phyloP scores from a whole-genome alignment of 2,797 vertebrate species.

The Tenualosa thibaudeaui region DNA sequence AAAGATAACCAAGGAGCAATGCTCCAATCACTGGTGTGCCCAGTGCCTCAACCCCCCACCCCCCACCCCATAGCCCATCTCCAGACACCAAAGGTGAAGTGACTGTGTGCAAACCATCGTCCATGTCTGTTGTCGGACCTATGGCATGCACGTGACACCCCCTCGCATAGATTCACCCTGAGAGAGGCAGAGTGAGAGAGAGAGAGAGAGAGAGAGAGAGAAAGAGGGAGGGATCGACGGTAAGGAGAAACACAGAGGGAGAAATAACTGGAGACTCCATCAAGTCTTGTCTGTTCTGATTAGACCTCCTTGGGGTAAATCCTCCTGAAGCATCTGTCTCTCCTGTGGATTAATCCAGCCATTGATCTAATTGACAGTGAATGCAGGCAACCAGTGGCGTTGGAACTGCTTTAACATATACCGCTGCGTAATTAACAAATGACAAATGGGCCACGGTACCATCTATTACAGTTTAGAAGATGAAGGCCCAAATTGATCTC shows the following conservation, averaged over 20 bases:
- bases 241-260: neutral
- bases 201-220: slow-evolving; percentile 1
- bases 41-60: neutral
- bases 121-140: neutral
- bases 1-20: neutral
- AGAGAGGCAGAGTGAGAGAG: too few species aligned
- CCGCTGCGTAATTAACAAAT: slow-evolving; percentile 28
- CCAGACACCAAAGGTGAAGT: neutral
- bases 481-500: slow-evolving; percentile 43
- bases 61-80: neutral
- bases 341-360: slow-evolving; percentile 40
- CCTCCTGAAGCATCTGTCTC: slow-evolving; percentile 25
- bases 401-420: slow-evolving; percentile 33
- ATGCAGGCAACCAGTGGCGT: slow-evolving; percentile 16
- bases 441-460: slow-evolving; percentile 30
- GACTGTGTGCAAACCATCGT: neutral
- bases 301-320: slow-evolving; percentile 29
- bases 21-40: neutral
- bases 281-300: slow-evolving; percentile 24
- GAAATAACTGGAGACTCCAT: slow-evolving; percentile 22
- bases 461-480: slow-evolving; percentile 43
- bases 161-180: neutral
- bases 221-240: neutral
- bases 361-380: slow-evolving; percentile 41
- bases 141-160: neutral